Conservation (phyloP, 1,140 invertebrate genomes). For the Leptoteleia sp. region DNA sequence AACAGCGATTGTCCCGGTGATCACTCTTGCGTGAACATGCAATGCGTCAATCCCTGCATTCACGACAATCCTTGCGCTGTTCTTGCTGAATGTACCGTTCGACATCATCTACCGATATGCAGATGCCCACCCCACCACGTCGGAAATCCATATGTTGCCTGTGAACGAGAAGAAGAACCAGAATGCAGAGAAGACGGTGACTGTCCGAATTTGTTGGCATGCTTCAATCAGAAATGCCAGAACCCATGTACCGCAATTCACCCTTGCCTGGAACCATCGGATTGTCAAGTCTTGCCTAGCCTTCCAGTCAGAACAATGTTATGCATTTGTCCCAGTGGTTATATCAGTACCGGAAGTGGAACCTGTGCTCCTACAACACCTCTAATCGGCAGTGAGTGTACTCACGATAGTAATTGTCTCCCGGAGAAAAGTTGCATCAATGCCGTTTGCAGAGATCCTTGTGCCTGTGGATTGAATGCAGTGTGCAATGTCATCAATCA, state of each 20-base stretch:
- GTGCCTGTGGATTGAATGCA: constrained; percentile 89
- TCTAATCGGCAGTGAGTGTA: constrained; percentile 86
- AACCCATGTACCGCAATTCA: constrained; percentile 90
- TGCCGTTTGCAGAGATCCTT: constrained; percentile 90
- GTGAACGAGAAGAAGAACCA: constrained; percentile 85
- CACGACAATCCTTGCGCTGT: constrained; percentile 89
- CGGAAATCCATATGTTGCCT: constrained; percentile 92
- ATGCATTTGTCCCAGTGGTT: constrained; percentile 93
- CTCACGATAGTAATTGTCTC: constrained; percentile 88
- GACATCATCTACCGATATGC: constrained; percentile 91
- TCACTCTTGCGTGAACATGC: constrained; percentile 91
- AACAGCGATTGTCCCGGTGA: constrained; percentile 93
- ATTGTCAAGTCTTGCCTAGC: constrained; percentile 90
- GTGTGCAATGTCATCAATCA: constrained; percentile 90
- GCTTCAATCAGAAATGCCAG: constrained; percentile 90
- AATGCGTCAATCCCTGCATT: constrained; percentile 92
- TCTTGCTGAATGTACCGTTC: constrained; percentile 88
- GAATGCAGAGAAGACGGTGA: constrained; percentile 91
- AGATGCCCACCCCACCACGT: constrained; percentile 87
- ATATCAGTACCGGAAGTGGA: constrained; percentile 90
- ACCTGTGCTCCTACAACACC: constrained; percentile 87
- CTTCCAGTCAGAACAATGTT: constrained; percentile 92
- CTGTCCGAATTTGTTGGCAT: constrained; percentile 85
- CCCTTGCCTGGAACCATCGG: constrained; percentile 89
- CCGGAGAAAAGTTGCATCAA: constrained; percentile 89